Base-by-base conservation (phyloP, 1,140 invertebrate genomes). In the Dendrolimus punctatus region DNA sequence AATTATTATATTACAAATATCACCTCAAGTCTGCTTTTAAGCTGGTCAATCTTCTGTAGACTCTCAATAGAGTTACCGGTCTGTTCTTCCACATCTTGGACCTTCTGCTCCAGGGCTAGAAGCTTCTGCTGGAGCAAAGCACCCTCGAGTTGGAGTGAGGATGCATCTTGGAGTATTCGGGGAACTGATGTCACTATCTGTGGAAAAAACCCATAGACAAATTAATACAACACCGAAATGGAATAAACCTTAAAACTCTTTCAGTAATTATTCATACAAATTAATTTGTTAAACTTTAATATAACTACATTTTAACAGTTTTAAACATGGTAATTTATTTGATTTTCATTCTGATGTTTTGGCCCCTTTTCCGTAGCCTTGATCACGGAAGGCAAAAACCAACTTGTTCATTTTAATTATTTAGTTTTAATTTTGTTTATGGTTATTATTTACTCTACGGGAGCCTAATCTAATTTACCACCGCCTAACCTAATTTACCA, bases 51-150 rank as follows among this genome's bases (percentile, higher is more conserved):
- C 56, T 91, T 91, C 65, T 98, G 92, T 57, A 98, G 78, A 7
- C 90, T 92, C 55, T 92, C 91, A 85, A 98, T 96, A 2, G 95
- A 96, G 45, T 92, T 89, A 0, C 94, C 93, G 0, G 95, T 96
- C 71, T 95, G 92, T 60, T 92, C 91, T 74, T 97, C 95, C 38
- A 97, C 95, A 70, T 93, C 92, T 8, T 92, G 90, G 53, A 98
- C 93, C 86, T 97, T 95, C 58, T 93, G 88, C 67, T 95, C 94
- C 39, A 98, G 91, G 46, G 88, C 85, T 49, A 89, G 85, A 91
- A 97, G 95, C 87, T 95, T 94, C 55, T 95, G 91, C 74, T 93
- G 92, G 5, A 97, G 82, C 9, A 91, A 57, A 23, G 90, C 63
- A 0, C 95, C 94, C 83, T 97, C 95, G 64, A 93, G 90, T 64